phyloP scores from a whole-genome alignment of 2,113 vertebrate genomes.

The mouse (Mus musculus) region GRCm39 chr9:71045501-71046000 shows the following conservation, averaged over 20 bases:
- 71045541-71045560: neutral
- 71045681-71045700: neutral
- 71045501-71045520: slow-evolving; percentile 38
- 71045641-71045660: neutral
- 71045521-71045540: neutral
- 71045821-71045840: neutral
- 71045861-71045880: neutral
- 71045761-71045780: neutral
- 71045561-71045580: neutral
- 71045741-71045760: neutral
- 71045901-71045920: neutral
- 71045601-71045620: neutral
- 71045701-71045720: neutral
- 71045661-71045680: neutral
- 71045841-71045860: neutral
- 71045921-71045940: neutral
- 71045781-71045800: neutral
- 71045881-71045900: neutral
- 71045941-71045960: neutral
- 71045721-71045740: neutral
- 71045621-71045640: neutral
- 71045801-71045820: neutral
- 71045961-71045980: neutral
- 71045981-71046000: neutral
- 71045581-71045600: neutral